Percentiles rank a stretch among this genome's conserved stretches.
Conservation (phyloP, 2,113 vertebrate species). For the Peromyscus polionotus region DNA sequence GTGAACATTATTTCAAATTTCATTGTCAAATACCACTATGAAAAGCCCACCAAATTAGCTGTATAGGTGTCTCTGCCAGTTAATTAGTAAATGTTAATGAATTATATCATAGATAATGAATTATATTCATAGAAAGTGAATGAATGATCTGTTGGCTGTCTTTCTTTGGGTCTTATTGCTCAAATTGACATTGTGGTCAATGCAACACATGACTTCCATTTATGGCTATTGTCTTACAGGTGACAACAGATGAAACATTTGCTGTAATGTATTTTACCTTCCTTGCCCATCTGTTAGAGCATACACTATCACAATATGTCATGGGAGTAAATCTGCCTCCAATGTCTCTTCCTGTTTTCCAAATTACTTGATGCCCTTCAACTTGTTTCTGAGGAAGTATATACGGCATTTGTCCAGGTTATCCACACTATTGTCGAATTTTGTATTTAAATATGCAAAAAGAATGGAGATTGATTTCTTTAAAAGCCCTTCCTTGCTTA, state of each 20-base stretch:
- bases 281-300: slow-evolving; percentile 62
- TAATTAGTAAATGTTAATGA: slow-evolving; percentile 76
- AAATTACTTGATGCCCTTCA: slow-evolving; percentile 63
- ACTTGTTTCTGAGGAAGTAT: slow-evolving; percentile 53
- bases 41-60: slow-evolving; percentile 66
- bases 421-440: not conserved
- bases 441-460: slow-evolving; percentile 55
- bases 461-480: not conserved
- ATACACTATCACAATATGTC: slow-evolving; percentile 60
- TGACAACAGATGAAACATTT: slow-evolving; percentile 75
- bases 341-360: slow-evolving; percentile 47
- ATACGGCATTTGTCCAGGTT: not conserved
- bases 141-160: slow-evolving; percentile 56
- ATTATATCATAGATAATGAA: slow-evolving; percentile 63
- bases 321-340: slow-evolving; percentile 60
- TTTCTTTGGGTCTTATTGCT: slow-evolving; percentile 68
- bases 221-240: slow-evolving; percentile 67
- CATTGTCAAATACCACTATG: slow-evolving; percentile 37
- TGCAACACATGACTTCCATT: slow-evolving; percentile 69
- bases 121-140: slow-evolving; percentile 53
- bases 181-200: slow-evolving; percentile 75
- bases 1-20: slow-evolving; percentile 66
- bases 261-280: slow-evolving; percentile 70
- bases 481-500: slow-evolving; percentile 18
- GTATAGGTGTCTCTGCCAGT: slow-evolving; percentile 54